Evolutionary conservation across 2,797 vertebrate genomes (phyloP).

Genomic region (Botia kubotai): DNA sequence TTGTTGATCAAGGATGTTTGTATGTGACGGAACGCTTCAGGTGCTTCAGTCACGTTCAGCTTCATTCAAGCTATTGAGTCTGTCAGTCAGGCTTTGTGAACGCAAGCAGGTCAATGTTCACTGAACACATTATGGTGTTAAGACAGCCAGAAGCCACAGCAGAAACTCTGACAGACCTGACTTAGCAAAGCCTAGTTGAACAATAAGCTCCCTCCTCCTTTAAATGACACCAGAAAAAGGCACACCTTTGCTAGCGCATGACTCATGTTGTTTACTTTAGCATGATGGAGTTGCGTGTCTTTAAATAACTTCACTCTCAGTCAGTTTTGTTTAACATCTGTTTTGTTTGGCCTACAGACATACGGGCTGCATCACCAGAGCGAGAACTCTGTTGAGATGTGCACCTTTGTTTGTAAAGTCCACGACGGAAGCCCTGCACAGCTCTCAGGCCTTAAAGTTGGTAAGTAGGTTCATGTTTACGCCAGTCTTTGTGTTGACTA

Average conservation of each 20-base stretch:
- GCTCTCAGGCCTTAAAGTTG: conserved; percentile 87
- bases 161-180: conserved; percentile 11
- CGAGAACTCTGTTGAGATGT: conserved; percentile 93
- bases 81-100: conserved; percentile 11
- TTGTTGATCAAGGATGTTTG: conserved; percentile 47
- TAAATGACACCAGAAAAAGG: neutral
- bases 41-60: conserved; percentile 15
- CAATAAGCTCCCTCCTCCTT: neutral
- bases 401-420: conserved; percentile 93
- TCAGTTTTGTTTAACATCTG: neutral
- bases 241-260: conserved; percentile 3
- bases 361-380: conserved; percentile 93
- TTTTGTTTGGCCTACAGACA: conserved; percentile 79
- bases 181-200: neutral
- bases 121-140: conserved; percentile 4
- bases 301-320: conserved; percentile 12
- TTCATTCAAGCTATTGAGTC: neutral
- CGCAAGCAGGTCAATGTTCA: conserved; percentile 5
- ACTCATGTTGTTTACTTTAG: conserved; percentile 5
- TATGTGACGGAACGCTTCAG: conserved; percentile 13
- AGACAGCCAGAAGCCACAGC: neutral
- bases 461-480: conserved; percentile 74
- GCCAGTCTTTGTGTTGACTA: conserved; percentile 26
- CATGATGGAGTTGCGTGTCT: neutral
- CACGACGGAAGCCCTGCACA: conserved; percentile 89